phyloP scores from a whole-genome alignment of 1,140 invertebrate species.

The Telenomus remus region DNA sequence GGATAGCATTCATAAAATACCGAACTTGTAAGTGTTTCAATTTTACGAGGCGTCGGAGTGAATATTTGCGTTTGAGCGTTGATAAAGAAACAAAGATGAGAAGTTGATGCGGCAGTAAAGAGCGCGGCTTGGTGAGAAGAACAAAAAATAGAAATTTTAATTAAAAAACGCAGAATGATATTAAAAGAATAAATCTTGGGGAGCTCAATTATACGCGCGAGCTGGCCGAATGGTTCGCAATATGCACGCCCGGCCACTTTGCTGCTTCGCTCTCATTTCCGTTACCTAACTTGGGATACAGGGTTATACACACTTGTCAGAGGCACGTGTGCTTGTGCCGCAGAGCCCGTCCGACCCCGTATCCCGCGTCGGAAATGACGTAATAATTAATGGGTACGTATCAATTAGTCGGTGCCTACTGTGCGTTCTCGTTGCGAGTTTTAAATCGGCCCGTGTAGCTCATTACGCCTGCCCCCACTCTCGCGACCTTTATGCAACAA shows the following conservation, averaged over 20 bases:
- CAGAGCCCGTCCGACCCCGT: constrained; percentile 44
- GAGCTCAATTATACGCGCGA: constrained; percentile 49
- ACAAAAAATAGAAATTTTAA: constrained; percentile 52
- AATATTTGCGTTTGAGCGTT: constrained; percentile 21
- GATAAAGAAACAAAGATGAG: constrained; percentile 26
- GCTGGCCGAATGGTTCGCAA: constrained; percentile 29
- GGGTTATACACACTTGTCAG: constrained; percentile 66
- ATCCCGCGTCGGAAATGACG: constrained; percentile 70
- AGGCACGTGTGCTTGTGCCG: constrained; percentile 67
- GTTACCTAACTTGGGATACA: constrained; percentile 45
- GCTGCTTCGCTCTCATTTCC: constrained; percentile 41
- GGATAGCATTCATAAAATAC: too few relatives aligned
- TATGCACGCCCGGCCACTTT: constrained; percentile 28
- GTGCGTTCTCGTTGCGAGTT: constrained; percentile 62
- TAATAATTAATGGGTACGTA: constrained; percentile 75
- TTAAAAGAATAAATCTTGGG: constrained; percentile 62
- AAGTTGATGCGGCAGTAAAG: constrained; percentile 13
- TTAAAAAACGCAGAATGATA: constrained; percentile 49
- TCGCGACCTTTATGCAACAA: constrained; percentile 49
- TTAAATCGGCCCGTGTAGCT: constrained; percentile 69
- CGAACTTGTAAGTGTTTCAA: too few relatives aligned
- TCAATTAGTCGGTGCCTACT: constrained; percentile 71
- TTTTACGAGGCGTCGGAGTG: neutral
- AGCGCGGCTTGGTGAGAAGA: constrained; percentile 31
- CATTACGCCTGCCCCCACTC: constrained; percentile 50